phyloP scores from a whole-genome alignment of 2,888 invertebrate genomes.

The Metopia argyrocephala region DNA sequence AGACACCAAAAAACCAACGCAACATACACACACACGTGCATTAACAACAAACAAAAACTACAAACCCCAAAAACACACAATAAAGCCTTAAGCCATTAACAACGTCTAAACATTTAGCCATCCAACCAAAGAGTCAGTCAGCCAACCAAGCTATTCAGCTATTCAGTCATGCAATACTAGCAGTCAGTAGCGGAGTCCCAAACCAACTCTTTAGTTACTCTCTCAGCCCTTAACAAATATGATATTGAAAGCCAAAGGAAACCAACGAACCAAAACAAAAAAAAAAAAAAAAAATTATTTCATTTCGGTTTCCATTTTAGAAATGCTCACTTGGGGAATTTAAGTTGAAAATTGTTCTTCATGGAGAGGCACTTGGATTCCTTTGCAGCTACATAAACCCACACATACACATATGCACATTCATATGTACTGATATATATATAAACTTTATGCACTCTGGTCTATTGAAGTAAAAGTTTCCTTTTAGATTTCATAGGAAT shows the following conservation, averaged over 20 bases:
- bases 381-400: neutral
- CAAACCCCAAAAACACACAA: conserved; percentile 55
- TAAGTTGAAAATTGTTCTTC: conserved; percentile 37
- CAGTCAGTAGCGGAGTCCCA: neutral
- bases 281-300: conserved; percentile 22
- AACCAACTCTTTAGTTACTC: neutral
- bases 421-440: neutral
- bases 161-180: conserved; percentile 37
- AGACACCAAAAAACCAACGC: neutral
- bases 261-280: conserved; percentile 14
- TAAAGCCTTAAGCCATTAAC: conserved; percentile 51
- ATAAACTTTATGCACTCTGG: neutral
- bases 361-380: neutral
- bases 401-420: conserved; percentile 13
- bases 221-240: too few relatives aligned
- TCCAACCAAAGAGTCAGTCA: conserved; percentile 67
- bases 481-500: conserved; percentile 64
- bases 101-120: conserved; percentile 73
- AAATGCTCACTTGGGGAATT: conserved; percentile 43
- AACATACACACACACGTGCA: neutral
- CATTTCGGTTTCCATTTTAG: conserved; percentile 48
- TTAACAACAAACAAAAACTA: conserved; percentile 46
- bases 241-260: too few relatives aligned
- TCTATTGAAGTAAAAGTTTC: conserved; percentile 60
- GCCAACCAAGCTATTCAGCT: conserved; percentile 27